Conservation (phyloP, 1,140 invertebrate species). For the Ruditapes philippinarum region DNA sequence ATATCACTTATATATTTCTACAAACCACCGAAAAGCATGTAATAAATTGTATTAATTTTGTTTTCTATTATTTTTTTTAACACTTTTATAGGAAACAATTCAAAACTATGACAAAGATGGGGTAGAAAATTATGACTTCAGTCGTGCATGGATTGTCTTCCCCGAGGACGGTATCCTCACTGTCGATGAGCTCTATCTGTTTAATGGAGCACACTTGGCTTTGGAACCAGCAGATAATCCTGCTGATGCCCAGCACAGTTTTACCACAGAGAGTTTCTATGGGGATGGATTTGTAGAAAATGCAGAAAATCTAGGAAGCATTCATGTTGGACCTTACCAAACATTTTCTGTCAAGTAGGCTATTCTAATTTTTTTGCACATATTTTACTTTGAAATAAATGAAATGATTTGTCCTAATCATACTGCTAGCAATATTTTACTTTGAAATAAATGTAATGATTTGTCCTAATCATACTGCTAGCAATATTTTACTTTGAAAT, state of each 20-base stretch:
- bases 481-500: no score
- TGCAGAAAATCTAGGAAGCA: constrained; percentile 66
- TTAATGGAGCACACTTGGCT: constrained; percentile 78
- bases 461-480: no score
- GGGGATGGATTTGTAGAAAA: constrained; percentile 70
- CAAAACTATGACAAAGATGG: constrained; percentile 37
- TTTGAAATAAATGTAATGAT: no score
- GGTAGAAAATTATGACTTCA: constrained; percentile 65
- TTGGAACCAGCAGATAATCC: constrained; percentile 70
- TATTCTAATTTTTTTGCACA: no score
- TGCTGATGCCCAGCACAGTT: constrained; percentile 24
- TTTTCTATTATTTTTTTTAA: not conserved
- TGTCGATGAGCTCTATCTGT: constrained; percentile 74
- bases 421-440: no score
- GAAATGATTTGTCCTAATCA: no score
- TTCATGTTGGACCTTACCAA: constrained; percentile 76
- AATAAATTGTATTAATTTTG: no score
- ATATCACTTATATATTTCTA: no score
- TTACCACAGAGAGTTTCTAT: constrained; percentile 68
- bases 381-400: no score
- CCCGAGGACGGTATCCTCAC: constrained; percentile 51
- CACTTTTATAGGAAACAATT: constrained; percentile 59
- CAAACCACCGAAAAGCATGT: no score
- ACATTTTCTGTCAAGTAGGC: constrained; percentile 61
- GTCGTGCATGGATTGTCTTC: constrained; percentile 78